Percentiles rank a stretch among this genome's conserved stretches.
These are phyloP conservation scores for Cotesia chilonis DNA, from an alignment of 1,140 invertebrate genomes.

Conservation along the genomic window DNA sequence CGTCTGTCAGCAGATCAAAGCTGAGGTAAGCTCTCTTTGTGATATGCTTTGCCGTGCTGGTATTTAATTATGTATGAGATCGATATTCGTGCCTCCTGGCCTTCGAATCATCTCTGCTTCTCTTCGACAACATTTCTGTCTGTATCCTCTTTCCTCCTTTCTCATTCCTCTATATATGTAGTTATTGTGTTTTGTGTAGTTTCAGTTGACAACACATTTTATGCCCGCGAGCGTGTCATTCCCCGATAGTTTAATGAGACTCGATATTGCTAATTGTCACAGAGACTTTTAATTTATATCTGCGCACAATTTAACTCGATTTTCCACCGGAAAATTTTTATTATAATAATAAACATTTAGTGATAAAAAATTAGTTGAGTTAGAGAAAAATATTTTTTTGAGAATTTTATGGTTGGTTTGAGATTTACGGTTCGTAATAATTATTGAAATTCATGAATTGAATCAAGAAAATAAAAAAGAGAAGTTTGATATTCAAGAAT, in stretches of 20 bases:
- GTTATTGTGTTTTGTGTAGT: neutral
- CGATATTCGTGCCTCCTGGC: constrained; percentile 63
- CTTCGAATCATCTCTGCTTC: constrained; percentile 34
- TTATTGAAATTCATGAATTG: too few relatives aligned
- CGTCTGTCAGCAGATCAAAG: constrained; percentile 66
- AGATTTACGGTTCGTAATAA: too few relatives aligned
- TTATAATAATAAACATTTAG: too few relatives aligned
- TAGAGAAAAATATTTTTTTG: too few relatives aligned
- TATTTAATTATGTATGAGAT: constrained; percentile 67
- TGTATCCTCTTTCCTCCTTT: neutral
- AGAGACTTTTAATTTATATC: neutral
- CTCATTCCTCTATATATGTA: constrained; percentile 15
- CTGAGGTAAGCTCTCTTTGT: constrained; percentile 64
- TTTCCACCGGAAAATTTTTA: too few relatives aligned
- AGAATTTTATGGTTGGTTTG: too few relatives aligned
- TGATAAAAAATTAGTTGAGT: too few relatives aligned
- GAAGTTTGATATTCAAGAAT: too few relatives aligned
- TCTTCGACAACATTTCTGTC: neutral
- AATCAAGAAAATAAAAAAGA: too few relatives aligned
- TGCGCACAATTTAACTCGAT: too few relatives aligned
- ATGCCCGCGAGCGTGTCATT: constrained; percentile 8
- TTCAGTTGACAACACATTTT: neutral
- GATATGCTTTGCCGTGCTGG: constrained; percentile 59
- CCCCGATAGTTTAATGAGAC: constrained; percentile 4
- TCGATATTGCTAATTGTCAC: constrained; percentile 19